Base-by-base conservation (phyloP, 37 sponge, comb jelly and placozoan species). In the Lycopodina hypogea region DNA sequence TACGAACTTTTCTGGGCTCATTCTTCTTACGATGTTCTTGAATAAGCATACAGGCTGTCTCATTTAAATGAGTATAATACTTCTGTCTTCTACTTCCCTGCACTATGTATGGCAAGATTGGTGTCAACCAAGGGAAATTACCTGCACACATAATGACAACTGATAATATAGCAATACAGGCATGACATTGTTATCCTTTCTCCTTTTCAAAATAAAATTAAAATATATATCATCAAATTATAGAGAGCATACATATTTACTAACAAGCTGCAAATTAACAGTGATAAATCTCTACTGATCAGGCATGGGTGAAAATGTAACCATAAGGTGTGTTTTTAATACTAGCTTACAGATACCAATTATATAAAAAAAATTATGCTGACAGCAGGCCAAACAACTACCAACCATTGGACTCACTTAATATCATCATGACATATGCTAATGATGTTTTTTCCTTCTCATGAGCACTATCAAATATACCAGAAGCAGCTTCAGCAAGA, bases 401-500 rank as follows among this genome's bases (percentile, higher is more conserved):
- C 48, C 48, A 45, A 45, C 48, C 9, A 4, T 45, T 45, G 4
- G 4, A 42, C 65, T 64, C 35, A 77, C 77, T 77, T 7, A 41
- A 28, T 11, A 77, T 22, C 42, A 64, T 24, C 3, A 63, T 38
- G 1, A 39, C 64, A 42, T 45, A 3, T 12, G 64, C 4, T 26
- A 15, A 26, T 36, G 60, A 32, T 4, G 22, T 57, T 18, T 48
- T 63, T 0, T 77, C 63, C 18, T 45, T 59, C 37, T 80, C 80
- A 34, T 37, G 42, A 18, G 41, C 39, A 8, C 37, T 42, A 33
- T 63, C 24, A 35, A 84, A 77, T 29, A 84, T 56, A 51, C 23
- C 62, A 33, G 29, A 66, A 32, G 77, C 78, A 53, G 81, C 76
- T 33, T 76, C 57, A 32, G 84, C 80, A 21, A 92, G 71, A 41